Evolutionary conservation across 64 coral and sea anemone species (phyloP).

Genomic region (Pachyseris speciosa): DNA sequence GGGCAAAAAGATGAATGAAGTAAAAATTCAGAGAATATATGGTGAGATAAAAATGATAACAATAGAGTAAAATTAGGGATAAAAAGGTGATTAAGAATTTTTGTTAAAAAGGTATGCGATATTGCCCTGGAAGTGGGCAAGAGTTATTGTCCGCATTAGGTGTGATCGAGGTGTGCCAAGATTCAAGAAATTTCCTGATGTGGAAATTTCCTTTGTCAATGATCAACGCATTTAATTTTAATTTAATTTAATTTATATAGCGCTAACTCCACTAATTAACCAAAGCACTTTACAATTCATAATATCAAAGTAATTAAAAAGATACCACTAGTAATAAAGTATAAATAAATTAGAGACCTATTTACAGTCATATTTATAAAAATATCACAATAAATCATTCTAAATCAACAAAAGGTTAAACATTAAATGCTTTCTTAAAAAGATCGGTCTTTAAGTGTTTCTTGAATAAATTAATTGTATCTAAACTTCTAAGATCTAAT

Average conservation of each 20-base stretch:
- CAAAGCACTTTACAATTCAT: background rate
- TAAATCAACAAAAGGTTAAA: background rate
- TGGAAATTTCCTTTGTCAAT: too few species aligned
- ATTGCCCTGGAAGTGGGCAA: too few species aligned
- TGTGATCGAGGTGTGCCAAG: too few species aligned
- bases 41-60: too few species aligned
- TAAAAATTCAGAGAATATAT: too few species aligned
- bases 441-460: constrained; percentile 6
- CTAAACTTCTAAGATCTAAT: background rate
- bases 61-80: too few species aligned
- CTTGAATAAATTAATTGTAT: constrained; percentile 4
- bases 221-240: too few species aligned
- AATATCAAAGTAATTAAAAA: background rate
- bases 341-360: background rate
- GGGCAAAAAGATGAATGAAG: too few species aligned
- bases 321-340: background rate
- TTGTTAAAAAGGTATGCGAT: too few species aligned
- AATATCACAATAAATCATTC: background rate
- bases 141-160: too few species aligned
- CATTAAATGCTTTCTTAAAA: background rate
- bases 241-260: background rate
- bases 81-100: too few species aligned
- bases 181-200: too few species aligned
- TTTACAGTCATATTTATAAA: background rate
- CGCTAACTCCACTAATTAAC: background rate